A percentile compares a stretch with the other conserved stretches of the same genome.
phyloP scores from a whole-genome alignment of 2,797 vertebrate species.

The Pogoniulus pusillus region DNA sequence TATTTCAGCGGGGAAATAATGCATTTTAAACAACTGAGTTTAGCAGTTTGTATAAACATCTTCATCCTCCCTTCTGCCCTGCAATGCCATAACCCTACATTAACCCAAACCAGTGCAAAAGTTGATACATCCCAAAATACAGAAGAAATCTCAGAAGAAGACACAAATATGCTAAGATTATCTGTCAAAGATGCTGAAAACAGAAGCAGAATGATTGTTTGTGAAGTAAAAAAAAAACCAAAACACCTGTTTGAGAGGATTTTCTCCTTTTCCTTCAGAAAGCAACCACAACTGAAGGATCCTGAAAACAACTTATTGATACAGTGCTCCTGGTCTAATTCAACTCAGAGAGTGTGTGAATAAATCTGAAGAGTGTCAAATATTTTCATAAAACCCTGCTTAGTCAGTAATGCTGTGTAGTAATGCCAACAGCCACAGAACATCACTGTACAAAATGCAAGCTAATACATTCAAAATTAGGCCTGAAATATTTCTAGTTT shows the following conservation, averaged over 20 bases:
- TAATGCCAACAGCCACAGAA: background rate
- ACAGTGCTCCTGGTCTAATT: background rate
- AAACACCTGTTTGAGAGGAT: background rate
- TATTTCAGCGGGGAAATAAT: background rate
- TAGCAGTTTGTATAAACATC: rapidly evolving
- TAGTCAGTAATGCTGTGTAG: background rate
- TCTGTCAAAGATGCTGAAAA: background rate
- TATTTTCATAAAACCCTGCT: background rate
- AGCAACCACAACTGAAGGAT: background rate
- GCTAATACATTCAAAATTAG: background rate
- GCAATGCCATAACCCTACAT: background rate
- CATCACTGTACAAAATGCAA: background rate
- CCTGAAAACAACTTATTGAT: background rate
- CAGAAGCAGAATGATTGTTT: background rate
- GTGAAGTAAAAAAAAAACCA: background rate
- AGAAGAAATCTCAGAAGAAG: background rate
- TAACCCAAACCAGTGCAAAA: background rate
- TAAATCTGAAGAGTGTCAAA: background rate
- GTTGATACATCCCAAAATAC: rapidly evolving
- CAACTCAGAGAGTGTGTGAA: background rate
- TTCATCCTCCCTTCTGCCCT: background rate
- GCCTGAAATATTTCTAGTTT: background rate
- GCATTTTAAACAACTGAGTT: background rate
- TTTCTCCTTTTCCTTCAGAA: background rate
- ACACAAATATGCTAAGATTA: background rate